These are phyloP conservation scores for Mesoclemmys tuberculata DNA, from an alignment of 2,113 vertebrate species.

Conservation along the genomic window DNA sequence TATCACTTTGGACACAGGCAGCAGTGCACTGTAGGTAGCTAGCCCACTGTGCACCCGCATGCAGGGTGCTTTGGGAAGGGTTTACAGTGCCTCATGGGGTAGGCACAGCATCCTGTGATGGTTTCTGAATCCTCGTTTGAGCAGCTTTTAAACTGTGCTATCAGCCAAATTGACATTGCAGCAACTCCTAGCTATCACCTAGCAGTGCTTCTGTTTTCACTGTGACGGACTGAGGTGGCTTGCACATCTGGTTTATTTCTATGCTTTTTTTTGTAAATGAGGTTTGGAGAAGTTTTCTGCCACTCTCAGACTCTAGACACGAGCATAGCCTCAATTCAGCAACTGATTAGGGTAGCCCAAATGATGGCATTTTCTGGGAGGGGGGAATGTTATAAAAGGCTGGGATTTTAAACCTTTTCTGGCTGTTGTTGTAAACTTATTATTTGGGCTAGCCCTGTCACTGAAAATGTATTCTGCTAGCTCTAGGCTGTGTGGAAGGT, in stretches of 20 bases:
- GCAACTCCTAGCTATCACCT: fast-evolving
- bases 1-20: too few relatives aligned
- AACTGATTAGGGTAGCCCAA: not conserved
- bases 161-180: too few relatives aligned
- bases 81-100: too few relatives aligned
- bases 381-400: not conserved
- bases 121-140: too few relatives aligned
- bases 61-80: too few relatives aligned
- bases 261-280: not conserved
- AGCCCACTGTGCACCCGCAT: too few relatives aligned
- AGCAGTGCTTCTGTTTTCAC: not conserved
- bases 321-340: not conserved
- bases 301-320: not conserved
- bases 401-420: not conserved
- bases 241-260: not conserved
- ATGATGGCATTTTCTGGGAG: fast-evolving
- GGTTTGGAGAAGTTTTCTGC: not conserved
- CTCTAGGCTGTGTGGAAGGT: not conserved
- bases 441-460: fast-evolving
- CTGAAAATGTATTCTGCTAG: not conserved
- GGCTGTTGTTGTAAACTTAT: fast-evolving
- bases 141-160: too few relatives aligned
- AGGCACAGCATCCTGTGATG: too few relatives aligned
- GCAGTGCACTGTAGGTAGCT: too few relatives aligned
- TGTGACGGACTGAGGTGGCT: not conserved